Conservation (phyloP, 2,113 vertebrate genomes). For the Nycticorax nycticorax region DNA sequence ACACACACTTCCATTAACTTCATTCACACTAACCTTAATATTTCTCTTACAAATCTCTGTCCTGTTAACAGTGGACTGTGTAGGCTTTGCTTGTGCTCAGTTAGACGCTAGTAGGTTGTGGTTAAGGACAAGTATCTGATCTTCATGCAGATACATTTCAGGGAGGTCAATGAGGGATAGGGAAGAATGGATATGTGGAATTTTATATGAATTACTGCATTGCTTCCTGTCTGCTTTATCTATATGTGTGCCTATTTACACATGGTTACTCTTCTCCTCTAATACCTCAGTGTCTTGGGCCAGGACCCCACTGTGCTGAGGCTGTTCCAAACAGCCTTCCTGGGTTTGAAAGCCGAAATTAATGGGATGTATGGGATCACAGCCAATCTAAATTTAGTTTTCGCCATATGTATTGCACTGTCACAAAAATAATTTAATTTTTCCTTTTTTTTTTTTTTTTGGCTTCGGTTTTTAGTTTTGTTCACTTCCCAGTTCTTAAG, state of each 20-base stretch:
- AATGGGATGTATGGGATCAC: neutral
- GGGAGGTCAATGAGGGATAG: neutral
- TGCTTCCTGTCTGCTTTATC: neutral
- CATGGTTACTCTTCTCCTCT: neutral
- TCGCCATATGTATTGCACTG: neutral
- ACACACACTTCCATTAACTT: neutral
- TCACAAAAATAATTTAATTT: neutral
- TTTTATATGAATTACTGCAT: neutral
- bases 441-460: no score
- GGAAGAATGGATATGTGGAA: neutral
- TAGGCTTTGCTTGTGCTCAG: neutral
- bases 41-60: neutral
- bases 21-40: neutral
- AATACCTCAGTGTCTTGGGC: neutral
- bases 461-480: neutral
- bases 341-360: neutral
- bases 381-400: constrained; percentile 40
- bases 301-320: constrained; percentile 27
- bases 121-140: neutral
- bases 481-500: neutral
- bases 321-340: neutral
- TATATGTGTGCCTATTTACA: neutral
- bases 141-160: neutral
- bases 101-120: neutral
- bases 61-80: neutral